Percentiles rank a stretch among this genome's conserved stretches.
phyloP scores from a whole-genome alignment of 1,140 invertebrate species.

The Cyphomyrmex costatus region DNA sequence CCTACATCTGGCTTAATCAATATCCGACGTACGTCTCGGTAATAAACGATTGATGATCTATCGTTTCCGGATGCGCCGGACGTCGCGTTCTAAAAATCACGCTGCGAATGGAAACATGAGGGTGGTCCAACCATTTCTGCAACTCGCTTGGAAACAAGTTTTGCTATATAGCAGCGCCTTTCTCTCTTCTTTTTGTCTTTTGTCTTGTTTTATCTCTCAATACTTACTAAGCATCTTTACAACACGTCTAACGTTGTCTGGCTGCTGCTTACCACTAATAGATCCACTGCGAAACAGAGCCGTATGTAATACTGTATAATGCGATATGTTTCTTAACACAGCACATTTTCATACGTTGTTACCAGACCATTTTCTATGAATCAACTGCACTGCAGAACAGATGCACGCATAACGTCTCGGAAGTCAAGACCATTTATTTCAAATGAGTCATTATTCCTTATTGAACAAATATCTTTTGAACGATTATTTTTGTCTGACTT shows the following conservation, averaged over 20 bases:
- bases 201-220: slow-evolving; percentile 19
- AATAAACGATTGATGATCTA: slow-evolving; percentile 50
- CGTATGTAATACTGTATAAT: slow-evolving; percentile 41
- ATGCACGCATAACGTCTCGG: not conserved
- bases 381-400: slow-evolving; percentile 16
- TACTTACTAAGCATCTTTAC: slow-evolving; percentile 35
- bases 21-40: not conserved
- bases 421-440: not conserved
- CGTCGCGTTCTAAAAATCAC: slow-evolving; percentile 47
- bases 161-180: not conserved
- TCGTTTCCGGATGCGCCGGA: slow-evolving; percentile 42
- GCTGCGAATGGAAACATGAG: slow-evolving; percentile 58
- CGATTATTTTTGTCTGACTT: not conserved
- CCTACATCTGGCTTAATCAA: not conserved
- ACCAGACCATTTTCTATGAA: slow-evolving; percentile 19
- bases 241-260: slow-evolving; percentile 2
- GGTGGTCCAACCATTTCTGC: slow-evolving; percentile 67
- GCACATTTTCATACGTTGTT: slow-evolving; percentile 53
- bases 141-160: slow-evolving; percentile 64
- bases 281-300: slow-evolving; percentile 35
- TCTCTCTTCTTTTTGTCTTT: slow-evolving; percentile 2
- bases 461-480: slow-evolving; percentile 1
- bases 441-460: not conserved
- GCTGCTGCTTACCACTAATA: slow-evolving; percentile 37
- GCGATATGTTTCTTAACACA: slow-evolving; percentile 49